Evolutionary conservation across 2,113 vertebrate species (phyloP).

Genomic region (Nanger granti): DNA sequence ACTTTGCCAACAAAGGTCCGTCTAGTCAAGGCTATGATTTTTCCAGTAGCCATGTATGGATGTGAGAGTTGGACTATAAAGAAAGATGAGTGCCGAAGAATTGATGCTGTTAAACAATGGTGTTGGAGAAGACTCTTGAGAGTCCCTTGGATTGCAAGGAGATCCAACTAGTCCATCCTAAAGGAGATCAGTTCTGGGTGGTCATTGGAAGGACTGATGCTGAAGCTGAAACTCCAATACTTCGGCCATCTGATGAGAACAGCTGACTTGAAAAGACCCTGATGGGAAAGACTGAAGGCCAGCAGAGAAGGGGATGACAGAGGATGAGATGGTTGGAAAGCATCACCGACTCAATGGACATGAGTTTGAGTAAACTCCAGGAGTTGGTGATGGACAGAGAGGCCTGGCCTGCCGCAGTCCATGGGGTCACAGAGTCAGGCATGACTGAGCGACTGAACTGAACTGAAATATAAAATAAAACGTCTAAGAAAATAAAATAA

Average conservation of each 20-base stretch:
- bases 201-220: not conserved
- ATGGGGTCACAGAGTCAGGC: not conserved
- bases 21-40: not conserved
- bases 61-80: not conserved
- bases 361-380: not conserved
- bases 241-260: not conserved
- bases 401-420: not conserved
- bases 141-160: not conserved
- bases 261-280: not conserved
- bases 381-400: not conserved
- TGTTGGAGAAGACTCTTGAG: not conserved
- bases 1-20: not conserved
- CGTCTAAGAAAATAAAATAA: not conserved
- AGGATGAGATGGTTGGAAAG: not conserved
- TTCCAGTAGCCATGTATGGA: not conserved
- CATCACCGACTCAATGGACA: not conserved
- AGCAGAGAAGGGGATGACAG: not conserved
- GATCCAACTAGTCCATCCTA: not conserved
- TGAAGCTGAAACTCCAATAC: not conserved
- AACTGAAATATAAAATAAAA: not conserved
- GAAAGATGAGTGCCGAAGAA: rapidly evolving
- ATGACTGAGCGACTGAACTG: rapidly evolving
- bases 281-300: not conserved
- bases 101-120: rapidly evolving
- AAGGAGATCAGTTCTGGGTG: not conserved